phyloP scores from a whole-genome alignment of 2,113 vertebrate species.

The Progne subis region DNA sequence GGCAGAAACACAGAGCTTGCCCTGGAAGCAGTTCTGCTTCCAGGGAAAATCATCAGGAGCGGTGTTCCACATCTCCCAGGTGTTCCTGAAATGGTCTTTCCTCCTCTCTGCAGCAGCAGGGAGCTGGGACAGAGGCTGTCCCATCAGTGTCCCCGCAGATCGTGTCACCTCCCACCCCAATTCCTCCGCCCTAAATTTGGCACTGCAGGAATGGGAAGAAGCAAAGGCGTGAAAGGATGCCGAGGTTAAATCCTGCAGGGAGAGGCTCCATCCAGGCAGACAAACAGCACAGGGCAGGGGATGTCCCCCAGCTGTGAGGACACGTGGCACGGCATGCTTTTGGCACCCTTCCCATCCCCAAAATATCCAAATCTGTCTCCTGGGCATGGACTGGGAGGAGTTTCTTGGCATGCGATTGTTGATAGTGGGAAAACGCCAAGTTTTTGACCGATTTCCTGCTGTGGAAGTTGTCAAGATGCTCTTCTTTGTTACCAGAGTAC shows the following conservation, averaged over 20 bases:
- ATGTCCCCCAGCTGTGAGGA: neutral
- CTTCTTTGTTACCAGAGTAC: neutral
- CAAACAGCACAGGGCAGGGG: neutral
- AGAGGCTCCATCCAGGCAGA: neutral
- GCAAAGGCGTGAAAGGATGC: neutral
- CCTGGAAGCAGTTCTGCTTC: neutral
- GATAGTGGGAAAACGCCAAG: neutral
- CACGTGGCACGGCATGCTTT: rapidly evolving
- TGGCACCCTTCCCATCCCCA: neutral
- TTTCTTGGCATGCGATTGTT: neutral
- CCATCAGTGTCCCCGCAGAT: neutral
- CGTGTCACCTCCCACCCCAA: neutral
- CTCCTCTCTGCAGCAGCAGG: neutral
- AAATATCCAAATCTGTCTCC: neutral
- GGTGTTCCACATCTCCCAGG: neutral
- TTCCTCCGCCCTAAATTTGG: neutral
- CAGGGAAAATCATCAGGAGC: neutral
- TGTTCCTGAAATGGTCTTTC: neutral
- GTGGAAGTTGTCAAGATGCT: neutral
- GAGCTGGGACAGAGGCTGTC: neutral
- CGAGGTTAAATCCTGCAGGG: neutral
- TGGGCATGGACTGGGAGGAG: neutral
- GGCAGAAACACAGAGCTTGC: neutral
- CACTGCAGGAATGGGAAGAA: neutral
- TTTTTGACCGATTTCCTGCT: neutral